Conservation (phyloP, 2,797 vertebrate genomes). For the Melopsittacus undulatus region DNA sequence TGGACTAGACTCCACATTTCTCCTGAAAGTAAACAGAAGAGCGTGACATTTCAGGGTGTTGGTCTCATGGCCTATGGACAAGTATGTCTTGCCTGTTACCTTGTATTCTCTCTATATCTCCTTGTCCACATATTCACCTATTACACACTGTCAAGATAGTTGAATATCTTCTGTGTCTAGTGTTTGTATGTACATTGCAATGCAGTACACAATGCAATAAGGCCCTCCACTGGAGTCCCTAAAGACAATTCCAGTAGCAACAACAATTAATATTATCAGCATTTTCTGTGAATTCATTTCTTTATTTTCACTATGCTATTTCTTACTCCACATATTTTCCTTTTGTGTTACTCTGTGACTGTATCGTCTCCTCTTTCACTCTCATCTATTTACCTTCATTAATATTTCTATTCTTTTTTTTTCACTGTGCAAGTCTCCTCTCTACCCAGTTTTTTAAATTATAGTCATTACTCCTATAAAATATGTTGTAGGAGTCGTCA, state of each 20-base stretch:
- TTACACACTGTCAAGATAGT: neutral
- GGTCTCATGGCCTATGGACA: neutral
- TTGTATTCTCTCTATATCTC: neutral
- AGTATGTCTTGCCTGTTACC: neutral
- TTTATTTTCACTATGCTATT: neutral
- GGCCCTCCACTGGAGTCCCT: neutral
- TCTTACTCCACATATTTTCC: accelerated
- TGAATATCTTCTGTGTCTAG: neutral
- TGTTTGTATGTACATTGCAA: neutral
- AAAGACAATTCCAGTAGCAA: neutral
- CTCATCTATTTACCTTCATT: constrained; percentile 18
- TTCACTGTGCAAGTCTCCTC: neutral
- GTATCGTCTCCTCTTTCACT: neutral
- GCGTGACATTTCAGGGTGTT: neutral
- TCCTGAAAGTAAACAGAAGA: neutral
- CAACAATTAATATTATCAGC: neutral
- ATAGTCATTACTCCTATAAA: constrained; percentile 42
- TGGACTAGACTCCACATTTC: neutral
- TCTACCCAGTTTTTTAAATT: constrained; percentile 31
- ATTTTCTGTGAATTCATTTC: neutral
- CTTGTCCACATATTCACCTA: neutral
- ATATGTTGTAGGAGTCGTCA: constrained; percentile 39
- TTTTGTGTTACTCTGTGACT: neutral
- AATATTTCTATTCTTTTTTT: neutral
- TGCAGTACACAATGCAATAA: accelerated